phyloP scores from a whole-genome alignment of 2,113 vertebrate genomes.

The Phalacrocorax carbo region DNA sequence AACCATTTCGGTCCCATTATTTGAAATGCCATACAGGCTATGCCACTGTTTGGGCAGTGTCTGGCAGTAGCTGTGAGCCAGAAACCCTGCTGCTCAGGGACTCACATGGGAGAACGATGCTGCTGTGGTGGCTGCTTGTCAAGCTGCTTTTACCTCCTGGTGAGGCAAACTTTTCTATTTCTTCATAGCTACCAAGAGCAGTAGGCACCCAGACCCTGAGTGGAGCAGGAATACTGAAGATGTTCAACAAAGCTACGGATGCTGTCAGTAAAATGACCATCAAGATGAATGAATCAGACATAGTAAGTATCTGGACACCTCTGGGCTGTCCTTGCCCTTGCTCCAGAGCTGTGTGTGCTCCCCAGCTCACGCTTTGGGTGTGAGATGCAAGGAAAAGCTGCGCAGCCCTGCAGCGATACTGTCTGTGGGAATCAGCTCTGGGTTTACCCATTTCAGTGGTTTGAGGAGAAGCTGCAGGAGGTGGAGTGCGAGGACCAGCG shows the following conservation, averaged over 20 bases:
- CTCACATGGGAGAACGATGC: background rate
- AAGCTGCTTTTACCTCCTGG: background rate
- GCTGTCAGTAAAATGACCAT: slow-evolving; percentile 99
- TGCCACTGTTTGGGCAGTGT: rapidly evolving
- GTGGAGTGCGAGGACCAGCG: slow-evolving; percentile 94
- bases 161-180: background rate
- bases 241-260: slow-evolving; percentile 95
- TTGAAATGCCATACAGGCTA: background rate
- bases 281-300: slow-evolving; percentile 97
- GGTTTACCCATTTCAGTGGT: slow-evolving; percentile 84
- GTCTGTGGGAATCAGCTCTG: background rate
- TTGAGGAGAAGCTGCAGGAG: slow-evolving; percentile 97
- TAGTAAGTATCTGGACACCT: slow-evolving; percentile 75
- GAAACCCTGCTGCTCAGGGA: background rate
- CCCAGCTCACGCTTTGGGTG: background rate
- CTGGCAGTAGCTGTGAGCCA: background rate
- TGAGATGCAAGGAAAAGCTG: background rate
- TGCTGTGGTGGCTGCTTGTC: background rate
- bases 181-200: slow-evolving; percentile 88
- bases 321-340: rapidly evolving
- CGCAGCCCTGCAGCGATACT: rapidly evolving
- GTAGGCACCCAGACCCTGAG: slow-evolving; percentile 92
- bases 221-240: slow-evolving; percentile 95
- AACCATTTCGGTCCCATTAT: rapidly evolving
- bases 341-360: rapidly evolving